phyloP scores from a whole-genome alignment of 2,888 invertebrate genomes.

The Brassicogethes aeneus region DNA sequence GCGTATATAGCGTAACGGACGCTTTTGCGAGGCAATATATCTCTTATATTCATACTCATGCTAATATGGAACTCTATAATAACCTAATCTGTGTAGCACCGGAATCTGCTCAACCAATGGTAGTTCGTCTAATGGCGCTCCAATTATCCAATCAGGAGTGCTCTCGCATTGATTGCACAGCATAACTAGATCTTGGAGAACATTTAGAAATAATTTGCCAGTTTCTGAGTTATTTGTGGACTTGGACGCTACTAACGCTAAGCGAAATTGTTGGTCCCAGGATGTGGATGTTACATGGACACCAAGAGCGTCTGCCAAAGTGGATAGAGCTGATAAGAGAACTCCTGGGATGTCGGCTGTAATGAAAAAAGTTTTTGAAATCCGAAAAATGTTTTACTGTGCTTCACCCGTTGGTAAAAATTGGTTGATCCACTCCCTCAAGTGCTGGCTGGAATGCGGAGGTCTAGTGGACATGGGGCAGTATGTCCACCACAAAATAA shows the following conservation, averaged over 20 bases:
- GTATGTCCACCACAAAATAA: constrained; percentile 76
- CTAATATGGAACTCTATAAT: too few species aligned
- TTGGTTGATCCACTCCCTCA: constrained; percentile 55
- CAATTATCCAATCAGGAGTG: constrained; percentile 59
- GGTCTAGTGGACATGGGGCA: constrained; percentile 60
- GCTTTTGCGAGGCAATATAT: too few species aligned
- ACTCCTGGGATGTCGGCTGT: constrained; percentile 49
- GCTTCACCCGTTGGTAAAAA: constrained; percentile 48
- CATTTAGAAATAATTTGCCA: constrained; percentile 47
- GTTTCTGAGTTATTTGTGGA: constrained; percentile 30
- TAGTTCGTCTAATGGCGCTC: constrained; percentile 64
- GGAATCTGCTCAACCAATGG: constrained; percentile 79
- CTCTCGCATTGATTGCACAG: constrained; percentile 70
- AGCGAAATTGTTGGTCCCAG: constrained; percentile 63
- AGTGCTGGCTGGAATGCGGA: constrained; percentile 54
- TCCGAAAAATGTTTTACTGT: neutral
- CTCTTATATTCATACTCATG: too few species aligned
- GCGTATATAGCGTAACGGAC: too few species aligned
- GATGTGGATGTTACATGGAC: constrained; percentile 70
- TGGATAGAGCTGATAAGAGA: constrained; percentile 61
- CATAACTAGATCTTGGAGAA: constrained; percentile 60
- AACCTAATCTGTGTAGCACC: constrained; percentile 58
- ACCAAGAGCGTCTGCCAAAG: constrained; percentile 67
- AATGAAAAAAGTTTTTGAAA: constrained; percentile 5
- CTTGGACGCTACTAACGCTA: constrained; percentile 45